A percentile compares a stretch with the other conserved stretches of the same genome.
phyloP scores from a whole-genome alignment of 1,140 invertebrate genomes.

The Coptotermes formosanus region DNA sequence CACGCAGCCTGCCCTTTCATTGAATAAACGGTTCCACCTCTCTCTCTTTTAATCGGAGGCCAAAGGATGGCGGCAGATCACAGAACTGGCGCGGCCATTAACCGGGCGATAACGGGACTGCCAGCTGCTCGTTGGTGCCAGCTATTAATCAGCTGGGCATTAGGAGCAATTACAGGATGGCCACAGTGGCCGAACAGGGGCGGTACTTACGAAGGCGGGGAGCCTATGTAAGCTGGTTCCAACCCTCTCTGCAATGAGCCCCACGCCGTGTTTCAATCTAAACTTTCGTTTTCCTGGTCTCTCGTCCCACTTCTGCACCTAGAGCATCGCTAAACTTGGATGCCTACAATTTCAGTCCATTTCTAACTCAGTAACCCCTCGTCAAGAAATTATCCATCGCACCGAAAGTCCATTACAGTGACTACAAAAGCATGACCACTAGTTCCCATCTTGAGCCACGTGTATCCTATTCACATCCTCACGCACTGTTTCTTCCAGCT shows the following conservation, averaged over 20 bases:
- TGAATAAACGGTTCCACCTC: neutral
- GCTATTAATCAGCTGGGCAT: neutral
- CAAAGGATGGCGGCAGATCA: slow-evolving; percentile 1
- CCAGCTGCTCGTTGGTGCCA: neutral
- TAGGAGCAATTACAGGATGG: slow-evolving; percentile 1
- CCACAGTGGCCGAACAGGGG: neutral
- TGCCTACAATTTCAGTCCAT: too few species aligned
- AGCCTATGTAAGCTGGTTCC: neutral
- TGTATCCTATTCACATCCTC: too few species aligned
- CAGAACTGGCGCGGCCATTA: neutral
- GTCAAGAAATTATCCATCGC: too few species aligned
- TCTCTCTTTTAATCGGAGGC: neutral
- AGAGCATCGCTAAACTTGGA: too few species aligned
- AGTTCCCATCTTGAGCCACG: too few species aligned
- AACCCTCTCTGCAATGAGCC: neutral
- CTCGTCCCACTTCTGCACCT: neutral
- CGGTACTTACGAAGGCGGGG: neutral
- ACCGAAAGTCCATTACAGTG: too few species aligned
- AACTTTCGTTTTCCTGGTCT: neutral
- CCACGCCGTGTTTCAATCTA: neutral
- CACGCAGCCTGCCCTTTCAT: neutral
- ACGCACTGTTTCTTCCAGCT: too few species aligned
- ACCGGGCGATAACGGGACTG: neutral
- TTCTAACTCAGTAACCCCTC: too few species aligned
- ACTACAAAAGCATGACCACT: too few species aligned